Conservation (phyloP, 2,797 vertebrate genomes). For the Salarias fasciatus region DNA sequence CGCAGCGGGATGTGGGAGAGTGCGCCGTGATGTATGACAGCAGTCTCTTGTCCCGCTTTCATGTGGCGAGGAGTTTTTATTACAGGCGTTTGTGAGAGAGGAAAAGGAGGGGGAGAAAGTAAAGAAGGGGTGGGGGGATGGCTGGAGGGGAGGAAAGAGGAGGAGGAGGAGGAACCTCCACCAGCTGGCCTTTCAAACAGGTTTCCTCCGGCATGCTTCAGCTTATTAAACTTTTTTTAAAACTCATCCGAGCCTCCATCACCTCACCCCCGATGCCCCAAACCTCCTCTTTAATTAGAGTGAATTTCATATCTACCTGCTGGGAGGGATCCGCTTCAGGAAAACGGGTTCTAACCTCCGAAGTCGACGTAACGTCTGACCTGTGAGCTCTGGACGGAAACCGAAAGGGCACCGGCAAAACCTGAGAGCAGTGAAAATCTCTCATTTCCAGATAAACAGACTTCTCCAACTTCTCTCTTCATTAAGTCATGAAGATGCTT, state of each 20-base stretch:
- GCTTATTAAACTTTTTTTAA: constrained; percentile 30
- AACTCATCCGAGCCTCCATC: neutral
- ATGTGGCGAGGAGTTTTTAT: constrained; percentile 56
- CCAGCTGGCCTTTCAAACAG: constrained; percentile 17
- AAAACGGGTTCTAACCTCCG: neutral
- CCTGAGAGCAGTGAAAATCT: too few species aligned
- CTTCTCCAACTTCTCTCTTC: too few species aligned
- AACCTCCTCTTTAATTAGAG: constrained; percentile 8
- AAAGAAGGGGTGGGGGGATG: too few species aligned
- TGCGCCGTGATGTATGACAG: constrained; percentile 19
- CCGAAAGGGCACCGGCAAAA: too few species aligned
- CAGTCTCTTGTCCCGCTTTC: constrained; percentile 35
- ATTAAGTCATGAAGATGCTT: too few species aligned
- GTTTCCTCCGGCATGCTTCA: constrained; percentile 9
- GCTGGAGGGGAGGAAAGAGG: constrained; percentile 6
- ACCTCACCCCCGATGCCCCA: neutral
- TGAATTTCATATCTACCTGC: constrained; percentile 32
- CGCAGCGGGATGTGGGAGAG: constrained; percentile 8
- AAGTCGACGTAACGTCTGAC: constrained; percentile 4
- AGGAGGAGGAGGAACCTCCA: neutral
- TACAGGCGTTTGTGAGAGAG: constrained; percentile 15
- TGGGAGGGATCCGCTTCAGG: constrained; percentile 5
- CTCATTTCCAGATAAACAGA: too few species aligned
- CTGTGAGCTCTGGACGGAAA: neutral
- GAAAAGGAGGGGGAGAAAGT: neutral